Base-by-base conservation (phyloP, 2,888 invertebrate genomes). In the Hypercompe scribonia region DNA sequence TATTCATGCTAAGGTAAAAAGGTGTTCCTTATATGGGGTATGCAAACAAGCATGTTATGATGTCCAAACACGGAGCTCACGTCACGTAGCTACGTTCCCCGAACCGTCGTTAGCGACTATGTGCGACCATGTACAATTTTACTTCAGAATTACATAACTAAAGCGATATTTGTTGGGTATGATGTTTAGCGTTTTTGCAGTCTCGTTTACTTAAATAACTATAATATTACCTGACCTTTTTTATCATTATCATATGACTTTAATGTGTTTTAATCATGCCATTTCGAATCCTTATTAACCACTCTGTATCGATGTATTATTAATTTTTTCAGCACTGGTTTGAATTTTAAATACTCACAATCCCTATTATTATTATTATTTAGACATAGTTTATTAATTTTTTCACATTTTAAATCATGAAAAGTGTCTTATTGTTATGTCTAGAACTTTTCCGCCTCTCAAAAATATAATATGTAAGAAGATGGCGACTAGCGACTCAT, bases 51-150 rank as follows among this genome's bases (percentile, higher is more conserved):
- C 61, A 34, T 54, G 73, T 73, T 73, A 73, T 73, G 68, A 73
- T 73, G 73, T 69, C 65, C 73, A 73, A 73, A 73, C 65, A 73
- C 24, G 46, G 39, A 54, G 42, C 63, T 21, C 54, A 42, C 69
- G 72, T 64, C 73, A 69, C 69, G 73, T 73, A 65, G 36, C 31
- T 54, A 63, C 63, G 68, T 73, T 73, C 73, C 42, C 36, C 68
- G 73, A 73, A 73, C 69, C 65, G 33, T 73, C 69, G 73, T 73
- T 73, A 73, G 73, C 73, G 65, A 69, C 68, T n/a, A 65, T 65
- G 58, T 69, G 73, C 54, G 73, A 73, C 68, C 65, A 33, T 54
- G 67, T 72, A 54, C 28, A 63, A 65, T 61, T 69, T 69, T 73
- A 73, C 68, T 69, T 65, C 36, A 11, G 58, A 54, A 54, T 24